Evolutionary conservation across 2,797 vertebrate species (phyloP), one percentile per base, ranked within the genome.

Genomic region (Tragelaphus oryx): DNA sequence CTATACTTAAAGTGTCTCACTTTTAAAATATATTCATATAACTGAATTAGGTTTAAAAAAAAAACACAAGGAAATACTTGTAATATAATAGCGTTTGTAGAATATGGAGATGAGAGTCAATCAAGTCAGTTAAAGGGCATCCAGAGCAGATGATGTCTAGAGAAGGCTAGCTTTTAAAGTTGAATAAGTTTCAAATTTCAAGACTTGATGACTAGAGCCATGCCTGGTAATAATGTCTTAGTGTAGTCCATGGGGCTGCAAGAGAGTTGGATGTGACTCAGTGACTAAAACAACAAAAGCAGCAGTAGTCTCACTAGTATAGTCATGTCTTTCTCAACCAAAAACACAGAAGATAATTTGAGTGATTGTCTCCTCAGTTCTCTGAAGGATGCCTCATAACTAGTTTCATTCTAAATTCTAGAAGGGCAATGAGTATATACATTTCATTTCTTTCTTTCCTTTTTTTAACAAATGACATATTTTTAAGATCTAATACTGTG

Each of bases 401-500:
- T 89, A 79, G 8, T 89, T 37, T 41, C 37, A 80, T 37, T 76
- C 26, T 93, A 68, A 95, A 87, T 95, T 85, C 26, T 87, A 44
- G 50, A 86, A 82, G 24, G 85, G 8, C 90, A 92, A 28, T 85
- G 71, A 89, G 8, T 80, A n/a, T 80, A 37, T 41, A 76, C 17
- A 11, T 85, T 94, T 48, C n/a, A 76, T 87, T 94, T 62, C 12
- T 62, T 78, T 81, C 22, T 76, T 94, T 79, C 17, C 5, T 11
- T 79, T 88, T 84, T 59, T 76, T 10, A 17, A 88, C 14, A 26
- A 30, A n/a, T 91, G 26, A 62, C 9, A 52, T 24, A 44, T 83
- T 95, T 88, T 93, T 60, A 96, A 95, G 50, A 79, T 89, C 79
- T 92, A 81, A 30, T 84, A 78, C 50, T 74, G 2, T 76, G 81